Conservation (phyloP, 2,888 invertebrate species). For the Ochropacha duplaris region DNA sequence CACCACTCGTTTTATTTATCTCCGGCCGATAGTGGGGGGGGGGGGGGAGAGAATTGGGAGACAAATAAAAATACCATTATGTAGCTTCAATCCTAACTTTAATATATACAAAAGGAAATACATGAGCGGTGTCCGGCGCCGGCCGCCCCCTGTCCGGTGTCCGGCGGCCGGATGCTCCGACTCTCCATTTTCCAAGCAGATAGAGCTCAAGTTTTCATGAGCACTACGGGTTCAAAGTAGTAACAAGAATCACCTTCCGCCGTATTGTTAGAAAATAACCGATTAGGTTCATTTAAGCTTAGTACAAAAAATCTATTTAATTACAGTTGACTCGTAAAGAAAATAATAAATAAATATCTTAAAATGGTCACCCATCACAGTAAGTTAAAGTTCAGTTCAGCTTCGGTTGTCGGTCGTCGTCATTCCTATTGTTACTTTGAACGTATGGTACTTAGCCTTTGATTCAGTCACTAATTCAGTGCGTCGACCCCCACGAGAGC, state of each 20-base stretch:
- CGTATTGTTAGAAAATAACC: neutral
- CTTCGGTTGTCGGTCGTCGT: no score
- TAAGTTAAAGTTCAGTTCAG: neutral
- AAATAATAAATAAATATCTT: neutral
- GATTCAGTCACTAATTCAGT: neutral
- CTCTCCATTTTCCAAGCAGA: neutral
- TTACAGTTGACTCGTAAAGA: neutral
- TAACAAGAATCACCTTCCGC: neutral
- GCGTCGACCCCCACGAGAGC: neutral
- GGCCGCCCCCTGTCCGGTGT: conserved; percentile 7
- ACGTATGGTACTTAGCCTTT: neutral
- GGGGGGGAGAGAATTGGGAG: conserved; percentile 13
- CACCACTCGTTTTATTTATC: conserved; percentile 34
- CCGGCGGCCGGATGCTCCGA: neutral
- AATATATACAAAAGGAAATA: conserved; percentile 76
- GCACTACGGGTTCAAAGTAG: neutral
- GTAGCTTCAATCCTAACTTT: conserved; percentile 65
- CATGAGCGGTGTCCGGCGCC: conserved; percentile 27
- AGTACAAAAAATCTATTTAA: neutral
- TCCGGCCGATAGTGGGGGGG: neutral
- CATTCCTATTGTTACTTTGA: neutral
- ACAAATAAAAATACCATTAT: conserved; percentile 41
- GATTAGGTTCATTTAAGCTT: neutral
- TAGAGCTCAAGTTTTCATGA: neutral
- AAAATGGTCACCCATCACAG: neutral